Base-by-base conservation (phyloP, 2,113 vertebrate species). In the Hippocampus barbouri region DNA sequence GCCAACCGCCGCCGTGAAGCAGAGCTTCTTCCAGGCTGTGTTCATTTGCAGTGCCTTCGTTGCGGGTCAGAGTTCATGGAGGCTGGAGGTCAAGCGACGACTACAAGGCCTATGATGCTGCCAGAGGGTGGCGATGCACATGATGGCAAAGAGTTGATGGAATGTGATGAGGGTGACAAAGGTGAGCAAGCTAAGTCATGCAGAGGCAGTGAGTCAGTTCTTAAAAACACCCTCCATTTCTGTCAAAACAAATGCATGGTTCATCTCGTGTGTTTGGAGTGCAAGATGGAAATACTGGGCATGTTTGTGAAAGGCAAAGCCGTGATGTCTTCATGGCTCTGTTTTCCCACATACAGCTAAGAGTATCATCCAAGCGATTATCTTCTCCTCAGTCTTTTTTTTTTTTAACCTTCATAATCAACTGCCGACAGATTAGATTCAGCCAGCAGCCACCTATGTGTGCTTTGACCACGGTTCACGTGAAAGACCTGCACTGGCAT, bases 11-110 rank as follows among this genome's bases (percentile, higher is more conserved):
- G 25, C 1, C 88, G 41, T 5, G 74, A 69, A 61, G 78, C 66
- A 0, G 69, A 83, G 69, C 81, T 84, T 14, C 74, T 68, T 1
- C 87, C 82, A 15, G 64, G 75, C 67, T 64, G 61, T 1, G 30
- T 70, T 0, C 87, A 78, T 20, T 77, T 96, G 69, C 94, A 96
- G 83, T 97, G 95, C 72, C 92, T 97, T 11, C 95, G 94, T 74
- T 97, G 95, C 85, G 87, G 90, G 56, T 86, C 83, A 0, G 95
- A 95, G 84, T 95, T 96, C 83, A 68, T 21, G 34, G 78, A 78
- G 30, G 68, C 10, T 0, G 62, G 49, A 5, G 70, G 70, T 10
- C 51, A 61, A 34, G 21, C 0, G 10, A 77, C 57, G 73, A 80
- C 70, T 56, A 72, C 41, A 57, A 65, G 51, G 45, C 63, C 41